Evolutionary conservation across 2,797 vertebrate genomes (phyloP).

Genomic region (Halcyon chelicuti): DNA sequence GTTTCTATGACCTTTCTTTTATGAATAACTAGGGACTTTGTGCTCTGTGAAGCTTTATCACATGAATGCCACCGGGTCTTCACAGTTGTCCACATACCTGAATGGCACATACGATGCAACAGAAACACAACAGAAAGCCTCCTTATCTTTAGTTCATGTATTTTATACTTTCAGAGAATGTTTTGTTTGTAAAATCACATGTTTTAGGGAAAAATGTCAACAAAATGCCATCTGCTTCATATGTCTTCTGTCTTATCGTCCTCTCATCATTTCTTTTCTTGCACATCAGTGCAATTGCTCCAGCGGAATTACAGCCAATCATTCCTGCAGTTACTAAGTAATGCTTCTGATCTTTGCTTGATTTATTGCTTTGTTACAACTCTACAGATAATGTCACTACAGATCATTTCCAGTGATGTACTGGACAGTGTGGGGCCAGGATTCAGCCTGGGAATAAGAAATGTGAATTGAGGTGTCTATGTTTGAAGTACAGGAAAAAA

Average conservation of each 20-base stretch:
- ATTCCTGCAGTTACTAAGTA: not conserved
- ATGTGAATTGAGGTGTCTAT: not conserved
- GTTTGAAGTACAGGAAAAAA: not conserved
- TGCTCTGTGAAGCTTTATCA: not conserved
- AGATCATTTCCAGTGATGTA: not conserved
- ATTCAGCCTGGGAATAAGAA: not conserved
- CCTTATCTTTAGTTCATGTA: not conserved
- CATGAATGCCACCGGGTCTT: not conserved
- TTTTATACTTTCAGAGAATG: not conserved
- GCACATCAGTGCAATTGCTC: not conserved
- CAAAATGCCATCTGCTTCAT: not conserved
- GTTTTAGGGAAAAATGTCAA: not conserved
- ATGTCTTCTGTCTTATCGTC: not conserved
- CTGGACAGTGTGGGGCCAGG: not conserved
- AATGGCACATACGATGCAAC: not conserved
- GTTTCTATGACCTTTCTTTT: slow-evolving; percentile 8
- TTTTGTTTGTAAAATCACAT: not conserved
- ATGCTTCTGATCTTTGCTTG: not conserved
- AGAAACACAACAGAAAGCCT: not conserved
- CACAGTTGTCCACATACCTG: not conserved
- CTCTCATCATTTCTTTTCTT: not conserved
- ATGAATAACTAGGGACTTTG: not conserved
- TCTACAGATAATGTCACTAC: not conserved
- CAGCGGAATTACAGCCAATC: not conserved
- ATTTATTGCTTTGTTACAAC: not conserved